A percentile compares a stretch with the other conserved stretches of the same genome.
phyloP scores from a whole-genome alignment of 2,113 vertebrate species.

The Hemibagrus wyckioides region DNA sequence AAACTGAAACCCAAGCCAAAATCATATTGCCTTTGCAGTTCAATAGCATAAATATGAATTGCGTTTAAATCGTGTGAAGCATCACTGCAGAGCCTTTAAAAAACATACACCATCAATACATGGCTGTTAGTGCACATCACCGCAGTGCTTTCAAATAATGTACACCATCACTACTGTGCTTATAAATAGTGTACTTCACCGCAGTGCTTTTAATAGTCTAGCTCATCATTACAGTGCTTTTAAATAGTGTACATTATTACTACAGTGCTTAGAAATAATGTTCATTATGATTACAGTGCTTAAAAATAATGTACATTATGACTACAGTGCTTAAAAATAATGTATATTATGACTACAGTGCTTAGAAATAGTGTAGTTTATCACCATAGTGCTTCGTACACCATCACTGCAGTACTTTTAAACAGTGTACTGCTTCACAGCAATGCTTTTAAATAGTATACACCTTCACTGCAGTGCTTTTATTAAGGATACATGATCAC shows the following conservation, averaged over 20 bases:
- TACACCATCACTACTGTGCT: background rate
- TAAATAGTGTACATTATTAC: background rate
- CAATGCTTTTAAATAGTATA: background rate
- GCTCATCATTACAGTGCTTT: background rate
- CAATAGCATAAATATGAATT: slow-evolving; percentile 4
- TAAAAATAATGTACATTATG: accelerated
- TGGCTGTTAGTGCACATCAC: background rate
- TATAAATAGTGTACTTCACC: background rate
- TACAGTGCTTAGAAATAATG: background rate
- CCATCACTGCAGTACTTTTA: too few species aligned
- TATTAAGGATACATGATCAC: too few species aligned
- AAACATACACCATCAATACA: background rate
- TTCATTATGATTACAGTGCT: too few species aligned
- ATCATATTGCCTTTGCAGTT: background rate
- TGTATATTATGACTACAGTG: background rate
- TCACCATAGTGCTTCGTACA: too few species aligned
- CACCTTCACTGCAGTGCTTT: too few species aligned
- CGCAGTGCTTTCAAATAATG: background rate
- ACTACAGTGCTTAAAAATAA: background rate
- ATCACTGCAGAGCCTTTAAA: background rate
- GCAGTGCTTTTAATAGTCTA: background rate
- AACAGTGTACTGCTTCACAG: too few species aligned
- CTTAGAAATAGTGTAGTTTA: too few species aligned
- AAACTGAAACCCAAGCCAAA: slow-evolving; percentile 12
- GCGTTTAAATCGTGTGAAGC: background rate